Conservation (phyloP, 2,113 vertebrate species). For the Cyprinus carpio region DNA sequence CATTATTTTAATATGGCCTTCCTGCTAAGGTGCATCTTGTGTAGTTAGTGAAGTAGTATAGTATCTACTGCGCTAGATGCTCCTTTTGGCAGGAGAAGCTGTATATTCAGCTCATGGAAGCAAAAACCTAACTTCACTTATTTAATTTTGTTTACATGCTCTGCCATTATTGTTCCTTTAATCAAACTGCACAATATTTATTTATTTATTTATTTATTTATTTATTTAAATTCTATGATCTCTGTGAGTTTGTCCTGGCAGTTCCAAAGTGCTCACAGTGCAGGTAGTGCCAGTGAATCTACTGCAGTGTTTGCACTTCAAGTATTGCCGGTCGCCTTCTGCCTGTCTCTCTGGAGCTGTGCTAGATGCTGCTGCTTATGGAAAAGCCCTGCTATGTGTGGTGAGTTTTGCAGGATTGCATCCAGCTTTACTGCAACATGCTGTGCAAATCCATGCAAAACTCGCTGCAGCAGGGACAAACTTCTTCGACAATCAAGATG, state of each 20-base stretch:
- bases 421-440: conserved; percentile 79
- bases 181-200: no score
- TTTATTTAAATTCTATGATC: no score
- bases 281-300: conserved; percentile 90
- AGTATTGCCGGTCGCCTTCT: conserved; percentile 81
- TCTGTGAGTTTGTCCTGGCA: conserved; percentile 72
- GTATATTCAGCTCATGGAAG: conserved; percentile 45
- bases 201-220: no score
- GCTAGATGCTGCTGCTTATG: neutral
- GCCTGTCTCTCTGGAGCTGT: neutral
- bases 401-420: conserved; percentile 97
- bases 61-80: conserved; percentile 99
- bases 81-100: conserved; percentile 93
- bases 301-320: conserved; percentile 97
- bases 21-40: conserved; percentile 99
- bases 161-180: neutral
- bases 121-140: neutral
- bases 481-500: neutral
- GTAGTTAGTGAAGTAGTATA: conserved; percentile 94
- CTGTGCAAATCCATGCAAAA: conserved; percentile 99
- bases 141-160: neutral
- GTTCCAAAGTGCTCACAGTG: conserved; percentile 99
- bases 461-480: conserved; percentile 74
- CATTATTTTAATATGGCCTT: conserved; percentile 58
- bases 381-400: conserved; percentile 42